phyloP scores from a whole-genome alignment of 2,113 vertebrate species.

The Abramis brama region DNA sequence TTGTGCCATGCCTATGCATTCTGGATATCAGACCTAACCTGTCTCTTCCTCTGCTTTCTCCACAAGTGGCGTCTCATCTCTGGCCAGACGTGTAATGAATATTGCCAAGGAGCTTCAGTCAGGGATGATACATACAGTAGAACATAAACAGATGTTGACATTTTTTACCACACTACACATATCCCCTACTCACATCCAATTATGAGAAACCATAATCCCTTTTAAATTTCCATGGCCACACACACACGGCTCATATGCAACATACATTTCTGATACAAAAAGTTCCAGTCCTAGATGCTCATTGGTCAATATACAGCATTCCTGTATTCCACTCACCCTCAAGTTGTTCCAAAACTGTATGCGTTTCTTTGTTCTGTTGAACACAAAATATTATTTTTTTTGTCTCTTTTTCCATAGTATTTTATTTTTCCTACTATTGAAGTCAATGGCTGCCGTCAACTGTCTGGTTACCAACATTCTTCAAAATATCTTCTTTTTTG shows the following conservation, averaged over 20 bases:
- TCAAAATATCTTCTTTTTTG: too few species aligned
- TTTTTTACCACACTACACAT: neutral
- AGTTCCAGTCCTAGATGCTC: too few species aligned
- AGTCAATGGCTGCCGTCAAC: too few species aligned
- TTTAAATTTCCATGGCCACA: neutral
- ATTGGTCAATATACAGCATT: too few species aligned
- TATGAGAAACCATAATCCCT: constrained; percentile 6
- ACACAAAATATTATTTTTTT: too few species aligned
- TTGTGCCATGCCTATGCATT: constrained; percentile 6
- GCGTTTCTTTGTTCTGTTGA: too few species aligned
- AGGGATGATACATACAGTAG: neutral
- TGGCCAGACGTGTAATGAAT: constrained; percentile 30
- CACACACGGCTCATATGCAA: neutral
- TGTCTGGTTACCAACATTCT: too few species aligned
- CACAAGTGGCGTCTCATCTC: constrained; percentile 17
- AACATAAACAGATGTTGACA: constrained; percentile 47
- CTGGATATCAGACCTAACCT: neutral
- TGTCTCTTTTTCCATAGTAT: too few species aligned
- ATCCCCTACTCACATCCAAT: neutral
- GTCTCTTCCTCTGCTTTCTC: neutral
- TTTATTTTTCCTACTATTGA: too few species aligned
- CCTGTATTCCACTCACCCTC: too few species aligned
- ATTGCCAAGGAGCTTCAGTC: constrained; percentile 49
- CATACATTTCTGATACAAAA: neutral
- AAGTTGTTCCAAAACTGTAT: too few species aligned